Percentiles rank a stretch among this genome's conserved stretches.
These are phyloP conservation scores for Lepus oiostolus DNA, from an alignment of 2,797 vertebrate species.

Conservation along the genomic window DNA sequence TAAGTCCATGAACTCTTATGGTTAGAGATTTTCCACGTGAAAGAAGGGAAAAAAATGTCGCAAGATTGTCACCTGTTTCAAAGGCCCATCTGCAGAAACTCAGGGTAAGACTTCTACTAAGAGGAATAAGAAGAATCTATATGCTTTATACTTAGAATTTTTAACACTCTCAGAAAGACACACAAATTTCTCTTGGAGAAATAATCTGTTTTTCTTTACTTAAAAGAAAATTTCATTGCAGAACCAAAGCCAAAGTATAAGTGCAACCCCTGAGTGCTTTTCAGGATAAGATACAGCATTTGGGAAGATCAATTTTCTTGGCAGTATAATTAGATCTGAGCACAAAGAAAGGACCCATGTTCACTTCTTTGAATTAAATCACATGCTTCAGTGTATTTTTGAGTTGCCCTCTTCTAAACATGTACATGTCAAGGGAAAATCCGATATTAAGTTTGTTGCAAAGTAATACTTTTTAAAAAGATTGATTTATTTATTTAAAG, in stretches of 20 bases:
- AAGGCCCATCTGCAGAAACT: conserved; percentile 17
- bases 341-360: conserved; percentile 10
- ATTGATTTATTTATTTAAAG: no score
- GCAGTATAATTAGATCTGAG: background rate
- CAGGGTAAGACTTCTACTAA: background rate
- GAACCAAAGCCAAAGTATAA: conserved; percentile 59
- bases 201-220: conserved; percentile 29
- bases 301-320: conserved; percentile 12
- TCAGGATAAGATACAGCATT: background rate
- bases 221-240: conserved; percentile 46
- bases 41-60: conserved; percentile 15
- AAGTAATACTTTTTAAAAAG: background rate
- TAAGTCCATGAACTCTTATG: background rate
- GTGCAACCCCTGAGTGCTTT: background rate
- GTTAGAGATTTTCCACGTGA: conserved; percentile 15
- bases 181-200: conserved; percentile 51
- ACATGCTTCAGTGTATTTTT: background rate
- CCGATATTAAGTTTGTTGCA: background rate
- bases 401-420: background rate
- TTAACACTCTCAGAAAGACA: background rate
- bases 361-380: conserved; percentile 40
- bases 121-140: background rate
- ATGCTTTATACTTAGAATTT: conserved; percentile 12
- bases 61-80: background rate
- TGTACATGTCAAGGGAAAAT: background rate